A percentile compares a stretch with the other conserved stretches of the same genome.
Evolutionary conservation across 2,888 invertebrate genomes (phyloP).

Genomic region (Drosophila imparisetae): DNA sequence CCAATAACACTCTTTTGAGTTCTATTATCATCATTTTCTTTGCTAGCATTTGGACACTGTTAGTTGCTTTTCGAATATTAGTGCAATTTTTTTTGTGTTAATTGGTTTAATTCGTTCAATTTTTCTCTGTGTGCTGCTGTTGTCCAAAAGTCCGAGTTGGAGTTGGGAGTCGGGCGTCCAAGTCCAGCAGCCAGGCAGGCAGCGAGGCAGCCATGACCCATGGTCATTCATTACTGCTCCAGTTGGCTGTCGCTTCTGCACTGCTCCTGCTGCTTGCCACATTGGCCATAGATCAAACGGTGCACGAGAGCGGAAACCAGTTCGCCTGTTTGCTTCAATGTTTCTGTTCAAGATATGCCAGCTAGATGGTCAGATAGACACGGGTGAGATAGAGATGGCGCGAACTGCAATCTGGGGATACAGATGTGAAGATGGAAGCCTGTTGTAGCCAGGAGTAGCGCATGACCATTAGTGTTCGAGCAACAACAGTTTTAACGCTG

Average conservation of each 20-base stretch:
- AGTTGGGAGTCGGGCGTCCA: background rate
- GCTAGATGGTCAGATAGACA: conserved; percentile 40
- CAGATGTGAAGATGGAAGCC: conserved; percentile 16
- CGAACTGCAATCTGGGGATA: background rate
- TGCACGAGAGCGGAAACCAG: conserved; percentile 64
- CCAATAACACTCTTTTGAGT: background rate
- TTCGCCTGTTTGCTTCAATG: conserved; percentile 48
- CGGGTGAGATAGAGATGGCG: conserved; percentile 1
- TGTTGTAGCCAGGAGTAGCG: conserved; percentile 37
- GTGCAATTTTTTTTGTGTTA: background rate
- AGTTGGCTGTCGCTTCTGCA: conserved; percentile 66
- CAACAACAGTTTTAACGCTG: conserved; percentile 84
- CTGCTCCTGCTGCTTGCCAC: conserved; percentile 47
- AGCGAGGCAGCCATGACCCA: conserved; percentile 75
- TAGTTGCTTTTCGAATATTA: background rate
- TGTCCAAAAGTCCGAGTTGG: conserved; percentile 10
- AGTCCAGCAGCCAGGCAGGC: conserved; percentile 34
- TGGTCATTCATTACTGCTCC: conserved; percentile 82
- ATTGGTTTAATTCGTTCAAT: background rate
- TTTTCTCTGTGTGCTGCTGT: conserved; percentile 1
- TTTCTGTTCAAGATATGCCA: conserved; percentile 66
- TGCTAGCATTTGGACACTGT: background rate
- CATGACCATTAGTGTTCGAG: conserved; percentile 79
- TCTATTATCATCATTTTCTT: background rate
- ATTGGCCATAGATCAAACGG: conserved; percentile 76